These are phyloP conservation scores for Therioaphis trifolii DNA, from an alignment of 2,888 invertebrate genomes.

Conservation along the genomic window DNA sequence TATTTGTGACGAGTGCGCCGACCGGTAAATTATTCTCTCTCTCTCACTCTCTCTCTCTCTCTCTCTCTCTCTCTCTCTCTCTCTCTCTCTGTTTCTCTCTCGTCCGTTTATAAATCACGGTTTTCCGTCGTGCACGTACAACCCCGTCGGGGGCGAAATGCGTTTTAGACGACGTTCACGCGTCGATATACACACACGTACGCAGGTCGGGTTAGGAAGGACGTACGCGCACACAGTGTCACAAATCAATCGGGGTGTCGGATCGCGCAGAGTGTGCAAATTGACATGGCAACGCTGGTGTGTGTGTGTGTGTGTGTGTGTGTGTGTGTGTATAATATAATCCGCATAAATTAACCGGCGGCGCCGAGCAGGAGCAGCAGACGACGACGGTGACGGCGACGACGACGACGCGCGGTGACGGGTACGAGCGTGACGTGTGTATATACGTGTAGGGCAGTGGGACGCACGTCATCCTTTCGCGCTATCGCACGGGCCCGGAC, in stretches of 20 bases:
- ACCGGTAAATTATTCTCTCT: no score
- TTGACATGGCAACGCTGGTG: constrained; percentile 12
- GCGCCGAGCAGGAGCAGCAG: no score
- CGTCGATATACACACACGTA: no score
- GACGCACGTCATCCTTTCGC: neutral
- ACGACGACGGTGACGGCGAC: neutral
- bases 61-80: no score
- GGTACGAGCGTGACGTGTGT: no score
- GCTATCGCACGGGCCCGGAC: neutral
- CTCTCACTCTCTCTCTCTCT: no score
- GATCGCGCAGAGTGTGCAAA: constrained; percentile 15
- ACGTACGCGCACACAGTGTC: neutral
- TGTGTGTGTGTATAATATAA: neutral
- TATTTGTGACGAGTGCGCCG: no score
- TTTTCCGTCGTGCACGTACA: neutral
- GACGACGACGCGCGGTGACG: neutral
- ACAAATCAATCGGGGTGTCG: constrained; percentile 34
- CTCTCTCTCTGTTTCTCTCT: no score
- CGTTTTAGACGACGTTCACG: neutral
- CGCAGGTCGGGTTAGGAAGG: neutral
- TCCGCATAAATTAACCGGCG: constrained; percentile 51
- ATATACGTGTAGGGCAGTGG: neutral
- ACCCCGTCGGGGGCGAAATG: neutral
- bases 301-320: neutral
- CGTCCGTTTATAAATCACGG: neutral